Base-by-base conservation (phyloP, 2,113 vertebrate species). In the Bubalus kerabau region DNA sequence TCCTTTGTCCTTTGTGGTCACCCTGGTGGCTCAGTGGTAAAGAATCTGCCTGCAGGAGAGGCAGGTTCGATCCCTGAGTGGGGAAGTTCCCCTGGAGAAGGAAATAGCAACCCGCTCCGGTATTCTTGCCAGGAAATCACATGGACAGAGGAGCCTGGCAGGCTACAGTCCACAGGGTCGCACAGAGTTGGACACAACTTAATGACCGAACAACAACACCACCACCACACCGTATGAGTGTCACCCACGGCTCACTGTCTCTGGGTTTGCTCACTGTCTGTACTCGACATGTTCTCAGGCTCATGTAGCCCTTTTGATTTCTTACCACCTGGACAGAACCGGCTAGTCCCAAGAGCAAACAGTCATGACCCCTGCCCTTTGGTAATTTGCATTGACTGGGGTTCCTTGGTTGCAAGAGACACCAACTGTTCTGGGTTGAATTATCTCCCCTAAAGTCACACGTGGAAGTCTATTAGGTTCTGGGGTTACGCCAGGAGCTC, bases 241-340 rank as follows among this genome's bases (percentile, higher is more conserved):
- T n/a, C 80, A 9, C 23, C 30, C 3, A 6, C 2, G 0, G 6
- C 28, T 23, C 36, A 46, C 7, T 0, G 3, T n/a, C 84, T 57
- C 48, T 5, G 43, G 5, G 8, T 3, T 43, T 9, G 43, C 28
- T 17, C 36, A 30, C 5, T 0, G 3, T 28, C 84, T 64, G 54
- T 2, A 1, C 32, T 2, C 5, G 16, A 30, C 9, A 19, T 9
- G 1, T 2, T 30, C 40, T 67, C 50, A 0, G 12, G 11, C 52
- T 48, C 64, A 0, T 3, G 8, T 15, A 0, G 30, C 15, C 46
- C 56, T 1, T 10, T 1, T 43, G 26, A 17, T n/a, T 60, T 14
- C 46, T 43, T 3, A 16, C 19, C 50, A 5, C 6, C 43, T 32
- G 1, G 0, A 48, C 46, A 48, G 40, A 26, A 30, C 3, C 5